These are phyloP conservation scores for Drosophila tristis DNA, from an alignment of 1,140 invertebrate species.

Conservation along the genomic window DNA sequence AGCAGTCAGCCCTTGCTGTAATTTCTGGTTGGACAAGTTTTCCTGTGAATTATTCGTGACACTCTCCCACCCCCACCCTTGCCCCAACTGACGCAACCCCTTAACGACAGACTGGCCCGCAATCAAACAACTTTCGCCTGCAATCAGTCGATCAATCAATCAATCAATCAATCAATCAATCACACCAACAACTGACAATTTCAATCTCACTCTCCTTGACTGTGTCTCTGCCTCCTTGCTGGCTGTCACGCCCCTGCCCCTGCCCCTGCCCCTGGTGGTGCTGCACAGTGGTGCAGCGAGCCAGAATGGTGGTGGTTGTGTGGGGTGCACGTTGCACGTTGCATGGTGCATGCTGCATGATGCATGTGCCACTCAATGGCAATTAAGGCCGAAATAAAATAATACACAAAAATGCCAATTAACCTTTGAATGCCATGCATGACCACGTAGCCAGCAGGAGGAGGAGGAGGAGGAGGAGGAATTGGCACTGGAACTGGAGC, in stretches of 20 bases:
- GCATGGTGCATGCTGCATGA: constrained; percentile 21
- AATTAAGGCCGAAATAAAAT: constrained; percentile 71
- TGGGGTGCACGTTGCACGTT: constrained; percentile 2
- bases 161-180: constrained; percentile 59
- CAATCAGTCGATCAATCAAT: constrained; percentile 53
- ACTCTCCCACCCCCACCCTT: background rate
- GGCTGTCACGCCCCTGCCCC: constrained; percentile 19
- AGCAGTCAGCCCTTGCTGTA: too few species aligned
- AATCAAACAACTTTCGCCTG: constrained; percentile 47
- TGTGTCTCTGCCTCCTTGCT: constrained; percentile 6
- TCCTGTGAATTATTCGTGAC: constrained; percentile 3
- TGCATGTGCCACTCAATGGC: constrained; percentile 63
- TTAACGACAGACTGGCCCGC: constrained; percentile 21
- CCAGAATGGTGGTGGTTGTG: background rate
- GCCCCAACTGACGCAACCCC: constrained; percentile 4
- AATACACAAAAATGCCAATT: constrained; percentile 76
- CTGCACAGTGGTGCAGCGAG: constrained; percentile 37
- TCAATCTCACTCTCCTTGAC: constrained; percentile 16
- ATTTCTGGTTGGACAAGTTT: background rate
- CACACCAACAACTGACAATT: constrained; percentile 43
- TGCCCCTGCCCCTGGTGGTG: background rate
- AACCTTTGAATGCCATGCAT: constrained; percentile 81
- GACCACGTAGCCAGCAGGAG: constrained; percentile 58
- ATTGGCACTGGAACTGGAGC: background rate
- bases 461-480: too few species aligned